These are phyloP conservation scores for Nomada ruficornis DNA, from an alignment of 2,888 invertebrate genomes.

Conservation along the genomic window DNA sequence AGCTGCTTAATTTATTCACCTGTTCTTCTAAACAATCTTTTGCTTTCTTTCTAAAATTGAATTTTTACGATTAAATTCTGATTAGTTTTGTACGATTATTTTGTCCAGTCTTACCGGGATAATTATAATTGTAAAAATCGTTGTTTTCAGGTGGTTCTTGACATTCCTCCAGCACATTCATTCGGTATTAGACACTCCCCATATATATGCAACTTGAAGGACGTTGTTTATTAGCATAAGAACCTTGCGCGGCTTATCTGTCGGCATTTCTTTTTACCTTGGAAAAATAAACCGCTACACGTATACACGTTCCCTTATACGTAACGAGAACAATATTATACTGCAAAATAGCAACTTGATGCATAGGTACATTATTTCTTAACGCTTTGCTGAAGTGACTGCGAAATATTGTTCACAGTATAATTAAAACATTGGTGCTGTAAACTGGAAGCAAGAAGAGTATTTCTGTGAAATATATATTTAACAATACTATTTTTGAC, in stretches of 20 bases:
- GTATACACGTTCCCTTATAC: neutral
- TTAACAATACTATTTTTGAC: constrained; percentile 10
- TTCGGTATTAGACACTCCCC: constrained; percentile 96
- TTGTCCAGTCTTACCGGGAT: neutral
- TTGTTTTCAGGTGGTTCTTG: constrained; percentile 87
- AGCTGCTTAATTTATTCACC: neutral
- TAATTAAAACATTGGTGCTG: constrained; percentile 16
- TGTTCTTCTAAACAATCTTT: neutral
- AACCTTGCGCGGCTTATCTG: constrained; percentile 2
- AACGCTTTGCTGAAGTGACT: constrained; percentile 39
- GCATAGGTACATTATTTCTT: constrained; percentile 27
- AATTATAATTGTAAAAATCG: constrained; percentile 69
- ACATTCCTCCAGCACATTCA: constrained; percentile 89
- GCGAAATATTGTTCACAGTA: constrained; percentile 2
- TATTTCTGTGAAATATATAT: constrained; percentile 19
- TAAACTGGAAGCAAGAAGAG: constrained; percentile 8
- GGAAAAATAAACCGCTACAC: neutral
- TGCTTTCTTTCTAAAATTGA: neutral
- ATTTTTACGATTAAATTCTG: neutral
- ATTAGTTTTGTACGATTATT: neutral
- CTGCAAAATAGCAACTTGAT: constrained; percentile 10
- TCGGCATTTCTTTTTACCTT: constrained; percentile 10
- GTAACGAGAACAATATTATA: constrained; percentile 36
- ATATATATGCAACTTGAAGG: constrained; percentile 87
- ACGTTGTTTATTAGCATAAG: constrained; percentile 74